Evolutionary conservation across 2,113 vertebrate species (phyloP).

Genomic region (Penelope pileata): DNA sequence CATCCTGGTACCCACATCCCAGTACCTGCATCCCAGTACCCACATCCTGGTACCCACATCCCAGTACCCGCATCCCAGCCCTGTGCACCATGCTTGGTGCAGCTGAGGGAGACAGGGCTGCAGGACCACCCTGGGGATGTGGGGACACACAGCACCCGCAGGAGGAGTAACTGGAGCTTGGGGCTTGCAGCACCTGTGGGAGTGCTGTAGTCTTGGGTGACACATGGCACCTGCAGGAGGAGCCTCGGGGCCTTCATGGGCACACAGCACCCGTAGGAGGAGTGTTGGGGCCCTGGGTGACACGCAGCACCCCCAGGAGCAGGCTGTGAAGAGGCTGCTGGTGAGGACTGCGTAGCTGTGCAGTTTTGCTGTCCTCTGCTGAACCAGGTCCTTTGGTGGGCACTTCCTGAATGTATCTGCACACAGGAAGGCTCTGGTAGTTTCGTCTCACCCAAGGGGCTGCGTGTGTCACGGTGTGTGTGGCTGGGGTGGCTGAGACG

Average conservation of each 20-base stretch:
- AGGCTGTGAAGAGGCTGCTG: background rate
- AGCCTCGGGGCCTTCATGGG: background rate
- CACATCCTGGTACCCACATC: too few relatives aligned
- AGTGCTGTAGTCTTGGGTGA: too few relatives aligned
- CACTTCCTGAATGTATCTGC: background rate
- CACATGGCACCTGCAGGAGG: too few relatives aligned
- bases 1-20: fast-evolving
- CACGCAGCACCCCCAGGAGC: too few relatives aligned
- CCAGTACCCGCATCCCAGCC: background rate
- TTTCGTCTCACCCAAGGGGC: background rate
- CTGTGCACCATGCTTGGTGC: background rate
- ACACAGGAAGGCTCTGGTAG: background rate
- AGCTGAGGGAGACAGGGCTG: background rate
- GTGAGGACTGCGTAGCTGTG: background rate
- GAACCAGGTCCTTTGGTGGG: background rate
- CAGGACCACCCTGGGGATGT: background rate
- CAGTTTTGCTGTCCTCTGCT: background rate
- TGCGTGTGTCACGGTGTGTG: background rate
- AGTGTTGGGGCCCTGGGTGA: too few relatives aligned
- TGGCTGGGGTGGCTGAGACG: background rate
- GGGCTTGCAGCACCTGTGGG: too few relatives aligned
- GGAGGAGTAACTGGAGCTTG: too few relatives aligned
- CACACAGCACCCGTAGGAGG: background rate
- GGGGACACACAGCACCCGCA: background rate
- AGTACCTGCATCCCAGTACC: too few relatives aligned